Conservation (phyloP, 37 sponge, comb jelly and placozoan genomes). For the Axinella damicornis region DNA sequence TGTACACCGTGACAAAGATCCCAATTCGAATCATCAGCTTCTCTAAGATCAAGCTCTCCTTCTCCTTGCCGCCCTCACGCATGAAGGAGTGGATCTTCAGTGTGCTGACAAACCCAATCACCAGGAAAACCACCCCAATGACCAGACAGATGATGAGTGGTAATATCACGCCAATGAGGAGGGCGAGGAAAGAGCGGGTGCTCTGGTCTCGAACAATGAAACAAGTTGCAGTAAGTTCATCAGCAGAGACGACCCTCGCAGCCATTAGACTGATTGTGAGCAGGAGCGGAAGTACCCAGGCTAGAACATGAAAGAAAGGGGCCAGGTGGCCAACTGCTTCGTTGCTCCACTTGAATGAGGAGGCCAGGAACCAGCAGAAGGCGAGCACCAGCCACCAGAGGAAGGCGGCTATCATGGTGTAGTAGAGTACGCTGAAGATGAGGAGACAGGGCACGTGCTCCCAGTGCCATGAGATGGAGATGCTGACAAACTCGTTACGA, state of each 20-base stretch:
- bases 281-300: conserved; percentile 83
- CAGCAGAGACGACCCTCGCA: conserved; percentile 61
- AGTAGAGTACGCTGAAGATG: conserved; percentile 72
- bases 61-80: conserved; percentile 51
- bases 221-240: conserved; percentile 82
- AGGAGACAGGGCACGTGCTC: conserved; percentile 70
- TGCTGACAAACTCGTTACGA: conserved; percentile 30
- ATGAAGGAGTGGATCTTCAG: conserved; percentile 60
- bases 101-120: conserved; percentile 67
- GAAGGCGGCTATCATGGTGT: conserved; percentile 79
- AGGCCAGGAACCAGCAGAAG: conserved; percentile 88
- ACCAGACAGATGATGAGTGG: conserved; percentile 62
- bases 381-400: conserved; percentile 92
- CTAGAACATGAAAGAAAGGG: conserved; percentile 75
- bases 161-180: conserved; percentile 79
- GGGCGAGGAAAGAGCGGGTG: conserved; percentile 36
- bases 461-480: conserved; percentile 57
- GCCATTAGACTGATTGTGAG: conserved; percentile 68
- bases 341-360: conserved; percentile 88
- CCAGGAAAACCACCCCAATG: conserved; percentile 54
- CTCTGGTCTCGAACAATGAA: conserved; percentile 64
- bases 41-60: conserved; percentile 71
- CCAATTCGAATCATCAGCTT: conserved; percentile 92
- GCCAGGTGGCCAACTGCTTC: conserved; percentile 81
- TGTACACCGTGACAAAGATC: conserved; percentile 84